Base-by-base conservation (phyloP, 2,888 invertebrate genomes). In the Perdita meconis region DNA sequence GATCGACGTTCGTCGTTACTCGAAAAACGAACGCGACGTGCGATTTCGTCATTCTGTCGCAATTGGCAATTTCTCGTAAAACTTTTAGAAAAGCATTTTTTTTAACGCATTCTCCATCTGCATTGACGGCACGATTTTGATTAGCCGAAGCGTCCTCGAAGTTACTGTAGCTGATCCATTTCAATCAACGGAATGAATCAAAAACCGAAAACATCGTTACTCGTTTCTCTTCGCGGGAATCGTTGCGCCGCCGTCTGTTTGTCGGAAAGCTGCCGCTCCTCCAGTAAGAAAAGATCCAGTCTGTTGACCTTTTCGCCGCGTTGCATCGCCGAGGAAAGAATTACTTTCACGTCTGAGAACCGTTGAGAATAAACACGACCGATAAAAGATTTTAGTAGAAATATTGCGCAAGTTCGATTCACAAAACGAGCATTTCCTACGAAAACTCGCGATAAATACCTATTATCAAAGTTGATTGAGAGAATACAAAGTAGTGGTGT, bases 61-160 rank as follows among this genome's bases (percentile, higher is more conserved):
- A 34, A 26, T 34, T 13, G 50, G 26, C 67, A 22, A 56, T 10
- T n/a, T n/a, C n/a, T n/a, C n/a, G n/a, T n/a, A n/a, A 19, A 44
- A 85, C 86, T 87, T 86, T 86, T 87, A 74, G 84, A 72, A 78
- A 80, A 69, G 69, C 59, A 57, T 59, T 80, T 83, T 85, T 82
- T 82, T 76, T 75, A 80, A 69, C 66, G 60, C 47, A 67, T 81
- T 82, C 78, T 64, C 78, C 71, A 70, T 59, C 78, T 81, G 61
- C 88, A 72, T 77, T 85, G 86, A 86, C 88, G 88, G 83, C n/a
- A n/a, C n/a, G n/a, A n/a, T 75, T 72, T 68, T 82, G 80, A 75
- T 84, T 79, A 71, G 64, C 60, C 73, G 78, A 80, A 61, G 36
- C 70, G 44, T 47, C 42, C 60, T 61, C 66, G 34, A 56, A 56